Percentiles rank a stretch among this genome's conserved stretches.
These are phyloP conservation scores for Garrulus glandarius DNA, from an alignment of 2,797 vertebrate species.

Conservation along the genomic window DNA sequence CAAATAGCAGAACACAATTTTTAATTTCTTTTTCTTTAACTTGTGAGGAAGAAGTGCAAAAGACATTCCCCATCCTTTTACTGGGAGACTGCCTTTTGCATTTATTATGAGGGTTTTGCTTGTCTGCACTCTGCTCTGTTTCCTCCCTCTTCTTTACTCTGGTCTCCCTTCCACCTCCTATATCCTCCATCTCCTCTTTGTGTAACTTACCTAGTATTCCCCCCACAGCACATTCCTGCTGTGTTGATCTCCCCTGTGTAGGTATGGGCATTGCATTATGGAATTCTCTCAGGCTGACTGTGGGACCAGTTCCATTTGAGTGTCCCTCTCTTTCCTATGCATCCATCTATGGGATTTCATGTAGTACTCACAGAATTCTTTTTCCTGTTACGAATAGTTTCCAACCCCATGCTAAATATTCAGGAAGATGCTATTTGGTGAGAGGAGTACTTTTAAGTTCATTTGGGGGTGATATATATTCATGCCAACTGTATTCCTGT, in stretches of 20 bases:
- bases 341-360: background rate
- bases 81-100: background rate
- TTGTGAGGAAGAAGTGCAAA: background rate
- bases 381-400: background rate
- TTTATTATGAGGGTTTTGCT: background rate
- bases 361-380: background rate
- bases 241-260: background rate
- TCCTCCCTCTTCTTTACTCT: background rate
- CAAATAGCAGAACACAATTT: background rate
- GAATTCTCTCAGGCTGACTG: background rate
- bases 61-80: background rate
- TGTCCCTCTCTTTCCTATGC: background rate
- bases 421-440: background rate
- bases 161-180: background rate
- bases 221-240: rapidly evolving
- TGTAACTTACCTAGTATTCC: background rate
- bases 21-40: background rate
- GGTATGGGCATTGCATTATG: background rate
- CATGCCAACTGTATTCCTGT: background rate
- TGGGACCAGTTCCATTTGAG: background rate
- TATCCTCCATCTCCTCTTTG: background rate
- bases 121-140: background rate
- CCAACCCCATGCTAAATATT: background rate
- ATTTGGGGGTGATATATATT: background rate
- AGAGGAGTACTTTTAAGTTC: background rate